Evolutionary conservation across 1,140 invertebrate genomes (phyloP).

Genomic region (Protaetia brevitarsis): DNA sequence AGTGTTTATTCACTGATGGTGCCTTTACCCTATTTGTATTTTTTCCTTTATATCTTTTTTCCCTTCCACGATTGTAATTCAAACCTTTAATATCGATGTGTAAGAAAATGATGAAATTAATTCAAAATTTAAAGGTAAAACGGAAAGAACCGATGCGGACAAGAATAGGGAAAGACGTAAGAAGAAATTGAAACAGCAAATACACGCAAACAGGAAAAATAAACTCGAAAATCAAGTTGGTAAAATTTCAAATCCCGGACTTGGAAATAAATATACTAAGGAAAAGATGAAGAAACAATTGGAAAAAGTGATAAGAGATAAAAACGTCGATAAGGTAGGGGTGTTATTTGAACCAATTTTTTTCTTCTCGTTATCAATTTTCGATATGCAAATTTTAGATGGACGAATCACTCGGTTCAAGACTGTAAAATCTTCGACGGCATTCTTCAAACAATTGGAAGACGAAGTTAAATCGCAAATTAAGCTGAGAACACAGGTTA

Average conservation of each 20-base stretch:
- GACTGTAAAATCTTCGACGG: constrained; percentile 72
- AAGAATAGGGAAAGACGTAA: constrained; percentile 83
- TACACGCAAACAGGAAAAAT: constrained; percentile 51
- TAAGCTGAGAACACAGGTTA: constrained; percentile 47
- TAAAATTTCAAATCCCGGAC: constrained; percentile 50
- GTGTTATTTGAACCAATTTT: background rate
- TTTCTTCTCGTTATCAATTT: background rate
- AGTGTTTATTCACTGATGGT: too few relatives aligned
- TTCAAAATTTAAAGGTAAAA: too few relatives aligned
- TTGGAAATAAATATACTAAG: constrained; percentile 60
- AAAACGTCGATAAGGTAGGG: constrained; percentile 60
- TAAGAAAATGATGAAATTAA: too few relatives aligned
- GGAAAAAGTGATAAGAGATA: constrained; percentile 60
- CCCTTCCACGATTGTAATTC: too few relatives aligned
- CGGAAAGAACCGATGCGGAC: constrained; percentile 81
- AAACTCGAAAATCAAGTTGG: constrained; percentile 55
- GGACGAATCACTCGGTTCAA: constrained; percentile 52
- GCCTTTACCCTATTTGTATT: too few relatives aligned
- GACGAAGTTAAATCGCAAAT: constrained; percentile 62
- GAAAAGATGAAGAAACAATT: constrained; percentile 54
- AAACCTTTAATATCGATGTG: too few relatives aligned
- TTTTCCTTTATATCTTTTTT: too few relatives aligned
- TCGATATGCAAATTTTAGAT: constrained; percentile 42
- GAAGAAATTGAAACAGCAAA: constrained; percentile 78
- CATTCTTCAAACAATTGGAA: constrained; percentile 79